A percentile compares a stretch with the other conserved stretches of the same genome.
phyloP scores from a whole-genome alignment of 2,888 invertebrate species.

The Onchidella celtica region DNA sequence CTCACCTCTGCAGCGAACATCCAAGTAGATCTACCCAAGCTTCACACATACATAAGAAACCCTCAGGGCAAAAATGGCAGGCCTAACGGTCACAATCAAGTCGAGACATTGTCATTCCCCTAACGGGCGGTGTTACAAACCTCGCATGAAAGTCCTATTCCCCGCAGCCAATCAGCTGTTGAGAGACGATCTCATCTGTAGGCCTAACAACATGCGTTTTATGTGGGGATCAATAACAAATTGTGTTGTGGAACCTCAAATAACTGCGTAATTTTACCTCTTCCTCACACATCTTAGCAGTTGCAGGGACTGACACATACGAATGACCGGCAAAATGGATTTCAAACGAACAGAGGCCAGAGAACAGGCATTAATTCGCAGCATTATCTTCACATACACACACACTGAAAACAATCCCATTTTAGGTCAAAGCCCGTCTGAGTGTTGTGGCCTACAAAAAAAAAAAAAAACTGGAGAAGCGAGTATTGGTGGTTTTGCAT shows the following conservation, averaged over 20 bases:
- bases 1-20: neutral
- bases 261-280: slow-evolving; percentile 11
- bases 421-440: slow-evolving; percentile 44
- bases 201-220: slow-evolving; percentile 27
- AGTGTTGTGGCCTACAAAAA: neutral
- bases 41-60: neutral
- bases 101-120: neutral
- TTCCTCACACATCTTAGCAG: neutral
- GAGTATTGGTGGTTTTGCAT: neutral
- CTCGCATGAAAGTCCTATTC: neutral
- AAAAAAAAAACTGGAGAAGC: neutral
- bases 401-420: slow-evolving; percentile 39
- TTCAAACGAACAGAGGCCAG: neutral
- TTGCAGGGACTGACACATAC: neutral
- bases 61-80: neutral
- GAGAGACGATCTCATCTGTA: slow-evolving; percentile 27
- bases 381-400: neutral
- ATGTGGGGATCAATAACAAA: slow-evolving; percentile 11
- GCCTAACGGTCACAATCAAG: neutral
- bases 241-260: neutral
- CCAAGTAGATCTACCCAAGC: no score
- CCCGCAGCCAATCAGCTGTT: slow-evolving; percentile 40
- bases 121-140: slow-evolving; percentile 14
- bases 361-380: neutral
- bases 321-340: neutral